Evolutionary conservation across 2,113 vertebrate species (phyloP), one percentile per base, ranked within the genome.

Genomic region (Neolamprologus ventralis): DNA sequence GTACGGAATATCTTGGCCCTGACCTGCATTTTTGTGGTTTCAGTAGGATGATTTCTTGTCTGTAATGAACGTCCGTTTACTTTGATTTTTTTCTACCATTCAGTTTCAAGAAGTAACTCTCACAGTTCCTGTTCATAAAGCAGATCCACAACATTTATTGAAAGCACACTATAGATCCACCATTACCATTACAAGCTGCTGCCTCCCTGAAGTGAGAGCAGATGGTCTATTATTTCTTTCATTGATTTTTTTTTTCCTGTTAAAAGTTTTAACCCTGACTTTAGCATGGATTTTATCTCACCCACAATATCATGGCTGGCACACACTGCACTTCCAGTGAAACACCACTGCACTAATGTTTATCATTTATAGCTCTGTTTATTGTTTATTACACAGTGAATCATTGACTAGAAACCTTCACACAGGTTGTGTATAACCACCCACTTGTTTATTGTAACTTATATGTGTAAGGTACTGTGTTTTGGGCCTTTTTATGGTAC

Each of bases 331-430:
- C 65, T 65, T 42, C 45, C 81, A 47, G 33, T 57, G 35, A 4
- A 85, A 40, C 57, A 16, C 23, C 8, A 21, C 65, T 40, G n/a
- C 9, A 6, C 35, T 45, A 17, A 79, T 55, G 9, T 85, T 73
- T 5, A 51, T 19, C 45, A 26, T 83, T 81, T 49, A 2, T 42
- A 47, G 7, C 40, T 81, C 19, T 89, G 28, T 28, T 80, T 80
- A 40, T 28, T 42, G 47, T 84, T 85, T 31, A 6, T 87, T 63
- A 57, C 12, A 55, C 33, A 23, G 37, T 87, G 65, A 91, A 88
- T 78, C 26, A 19, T 9, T 35, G 81, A 92, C 86, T 92, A 89
- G 85, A 85, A 85, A 60, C 26, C 80, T 71, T 81, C 71, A 57
- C 73, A 84, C 54, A 63, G 26, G 73, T 51, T 51, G 16, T 51